These are phyloP conservation scores for Aurelia sp. DNA, from an alignment of 30 jellyfish, hydroid and myxozoan species.

Conservation along the genomic window DNA sequence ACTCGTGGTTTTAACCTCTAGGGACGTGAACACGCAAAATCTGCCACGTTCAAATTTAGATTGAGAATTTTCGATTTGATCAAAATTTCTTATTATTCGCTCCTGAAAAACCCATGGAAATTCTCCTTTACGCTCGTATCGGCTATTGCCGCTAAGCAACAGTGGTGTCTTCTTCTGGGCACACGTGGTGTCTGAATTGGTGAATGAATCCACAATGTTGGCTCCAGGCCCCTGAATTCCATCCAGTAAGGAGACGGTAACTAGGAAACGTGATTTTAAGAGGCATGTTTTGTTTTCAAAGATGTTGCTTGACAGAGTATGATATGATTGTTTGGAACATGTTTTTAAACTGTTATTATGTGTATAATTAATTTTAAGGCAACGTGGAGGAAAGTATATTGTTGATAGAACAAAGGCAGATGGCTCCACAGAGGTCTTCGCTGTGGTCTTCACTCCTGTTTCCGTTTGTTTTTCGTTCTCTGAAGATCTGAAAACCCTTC, in stretches of 20 bases:
- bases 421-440: too few species aligned
- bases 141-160: conserved; percentile 31
- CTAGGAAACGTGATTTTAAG: conserved; percentile 8
- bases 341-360: background rate
- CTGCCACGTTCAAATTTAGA: conserved; percentile 46
- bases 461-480: too few species aligned
- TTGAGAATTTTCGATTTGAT: conserved; percentile 36
- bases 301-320: too few species aligned
- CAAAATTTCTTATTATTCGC: background rate
- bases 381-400: too few species aligned
- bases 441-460: too few species aligned
- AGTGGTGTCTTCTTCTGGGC: background rate
- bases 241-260: conserved; percentile 11
- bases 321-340: background rate
- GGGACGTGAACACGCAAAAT: conserved; percentile 25
- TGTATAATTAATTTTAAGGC: too few species aligned
- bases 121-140: conserved; percentile 24
- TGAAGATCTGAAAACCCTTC: too few species aligned
- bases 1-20: conserved; percentile 16
- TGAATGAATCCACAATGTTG: background rate
- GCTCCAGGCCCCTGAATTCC: conserved; percentile 37
- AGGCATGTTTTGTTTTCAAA: background rate
- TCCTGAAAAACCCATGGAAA: background rate
- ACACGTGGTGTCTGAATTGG: conserved; percentile 36
- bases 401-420: too few species aligned